These are phyloP conservation scores for Philereme vetulata DNA, from an alignment of 2,888 invertebrate species.

Conservation along the genomic window DNA sequence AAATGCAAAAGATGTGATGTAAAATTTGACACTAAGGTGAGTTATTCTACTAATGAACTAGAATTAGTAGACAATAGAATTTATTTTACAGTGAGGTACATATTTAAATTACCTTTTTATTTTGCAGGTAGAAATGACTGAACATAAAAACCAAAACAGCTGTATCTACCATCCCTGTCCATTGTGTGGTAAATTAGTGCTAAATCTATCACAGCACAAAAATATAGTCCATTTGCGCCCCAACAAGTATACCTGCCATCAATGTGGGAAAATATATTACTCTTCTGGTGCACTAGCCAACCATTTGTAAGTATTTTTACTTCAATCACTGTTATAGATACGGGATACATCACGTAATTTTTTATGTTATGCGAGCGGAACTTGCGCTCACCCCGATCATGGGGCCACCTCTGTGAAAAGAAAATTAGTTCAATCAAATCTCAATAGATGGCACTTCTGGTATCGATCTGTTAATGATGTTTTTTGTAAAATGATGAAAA, in stretches of 20 bases:
- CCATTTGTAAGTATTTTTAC: slow-evolving; percentile 37
- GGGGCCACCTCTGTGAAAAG: too few species aligned
- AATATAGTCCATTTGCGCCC: slow-evolving; percentile 37
- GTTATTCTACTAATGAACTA: not conserved
- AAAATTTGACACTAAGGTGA: slow-evolving; percentile 39
- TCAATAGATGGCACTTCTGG: too few species aligned
- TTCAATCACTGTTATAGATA: too few species aligned
- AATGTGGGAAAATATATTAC: slow-evolving; percentile 43
- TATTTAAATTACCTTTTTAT: not conserved
- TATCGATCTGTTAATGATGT: too few species aligned
- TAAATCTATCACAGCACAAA: slow-evolving; percentile 37
- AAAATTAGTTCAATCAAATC: too few species aligned
- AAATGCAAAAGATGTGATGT: slow-evolving; percentile 41
- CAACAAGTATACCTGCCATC: slow-evolving; percentile 41
- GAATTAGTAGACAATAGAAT: not conserved
- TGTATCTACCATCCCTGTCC: slow-evolving; percentile 39
- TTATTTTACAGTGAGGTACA: not conserved
- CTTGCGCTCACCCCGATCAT: too few species aligned
- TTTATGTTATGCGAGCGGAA: too few species aligned
- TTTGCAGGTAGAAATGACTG: slow-evolving; percentile 33
- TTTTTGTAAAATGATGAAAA: too few species aligned
- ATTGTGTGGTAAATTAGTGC: slow-evolving; percentile 41
- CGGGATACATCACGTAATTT: too few species aligned
- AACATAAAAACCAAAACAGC: slow-evolving; percentile 35
- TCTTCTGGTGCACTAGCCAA: slow-evolving; percentile 38